These are phyloP conservation scores for Sebastes trivittatus DNA, from an alignment of 2,797 vertebrate genomes.

Conservation along the genomic window DNA sequence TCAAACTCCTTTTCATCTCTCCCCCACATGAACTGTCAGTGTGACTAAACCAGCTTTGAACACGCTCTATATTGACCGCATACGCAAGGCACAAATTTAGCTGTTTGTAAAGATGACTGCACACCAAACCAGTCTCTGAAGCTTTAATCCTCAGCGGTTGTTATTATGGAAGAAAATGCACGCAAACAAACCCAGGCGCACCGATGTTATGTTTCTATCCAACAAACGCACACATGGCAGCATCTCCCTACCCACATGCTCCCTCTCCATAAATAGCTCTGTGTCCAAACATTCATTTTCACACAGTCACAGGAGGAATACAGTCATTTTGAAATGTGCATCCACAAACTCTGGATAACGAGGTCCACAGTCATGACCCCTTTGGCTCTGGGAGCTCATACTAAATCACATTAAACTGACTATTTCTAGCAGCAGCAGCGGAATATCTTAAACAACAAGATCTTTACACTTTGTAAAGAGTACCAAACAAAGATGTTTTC, in stretches of 20 bases:
- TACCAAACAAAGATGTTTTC: too few species aligned
- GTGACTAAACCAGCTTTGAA: conserved; percentile 45
- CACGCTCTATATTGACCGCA: conserved; percentile 3
- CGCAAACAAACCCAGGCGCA: conserved; percentile 13
- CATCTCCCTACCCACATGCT: conserved; percentile 46
- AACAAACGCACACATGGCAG: conserved; percentile 42
- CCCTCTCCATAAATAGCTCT: conserved; percentile 57
- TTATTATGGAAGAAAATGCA: conserved; percentile 23
- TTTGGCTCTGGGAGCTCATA: not conserved
- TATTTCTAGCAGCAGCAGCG: not conserved
- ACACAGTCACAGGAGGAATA: conserved; percentile 37
- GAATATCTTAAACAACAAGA: conserved; percentile 2
- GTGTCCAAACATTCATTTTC: conserved; percentile 58
- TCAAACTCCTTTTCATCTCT: conserved; percentile 35
- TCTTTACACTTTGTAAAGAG: not conserved
- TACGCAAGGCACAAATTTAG: not conserved
- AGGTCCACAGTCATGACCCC: conserved; percentile 15
- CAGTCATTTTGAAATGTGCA: conserved; percentile 28
- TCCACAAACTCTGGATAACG: conserved; percentile 29
- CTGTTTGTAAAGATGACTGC: not conserved
- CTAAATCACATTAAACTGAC: conserved; percentile 2
- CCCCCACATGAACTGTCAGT: conserved; percentile 23
- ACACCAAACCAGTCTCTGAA: not conserved
- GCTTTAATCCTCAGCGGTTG: conserved; percentile 19
- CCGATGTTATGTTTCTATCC: conserved; percentile 23